These are phyloP conservation scores for Drosophila arawakana DNA, from an alignment of 1,140 invertebrate genomes.

Conservation along the genomic window DNA sequence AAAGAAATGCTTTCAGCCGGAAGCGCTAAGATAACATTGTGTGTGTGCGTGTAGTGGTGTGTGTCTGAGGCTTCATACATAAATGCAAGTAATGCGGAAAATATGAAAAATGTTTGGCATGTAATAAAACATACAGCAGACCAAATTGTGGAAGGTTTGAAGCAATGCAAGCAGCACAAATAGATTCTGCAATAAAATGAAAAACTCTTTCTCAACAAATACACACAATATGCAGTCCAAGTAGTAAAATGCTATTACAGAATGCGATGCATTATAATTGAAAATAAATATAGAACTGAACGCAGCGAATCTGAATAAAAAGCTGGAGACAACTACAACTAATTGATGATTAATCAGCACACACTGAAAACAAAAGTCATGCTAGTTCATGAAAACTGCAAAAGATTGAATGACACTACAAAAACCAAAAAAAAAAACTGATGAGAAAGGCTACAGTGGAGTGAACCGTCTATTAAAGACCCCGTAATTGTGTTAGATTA, in stretches of 20 bases:
- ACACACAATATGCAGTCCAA: constrained; percentile 62
- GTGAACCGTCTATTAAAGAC: no score
- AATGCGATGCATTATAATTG: constrained; percentile 73
- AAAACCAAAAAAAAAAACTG: background rate
- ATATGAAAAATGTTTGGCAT: constrained; percentile 82
- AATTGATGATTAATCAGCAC: constrained; percentile 42
- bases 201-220: constrained; percentile 1
- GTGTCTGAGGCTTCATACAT: constrained; percentile 71
- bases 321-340: constrained; percentile 27
- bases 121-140: constrained; percentile 65
- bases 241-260: constrained; percentile 69
- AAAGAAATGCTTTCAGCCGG: constrained; percentile 83
- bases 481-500: no score
- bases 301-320: background rate
- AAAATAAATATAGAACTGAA: constrained; percentile 73
- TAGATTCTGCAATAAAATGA: constrained; percentile 2
- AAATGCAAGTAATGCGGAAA: constrained; percentile 83
- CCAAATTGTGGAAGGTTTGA: constrained; percentile 29
- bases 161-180: constrained; percentile 11
- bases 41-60: constrained; percentile 34
- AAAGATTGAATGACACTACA: constrained; percentile 7
- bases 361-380: constrained; percentile 15
- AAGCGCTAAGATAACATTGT: constrained; percentile 77
- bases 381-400: constrained; percentile 1
- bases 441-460: no score